Evolutionary conservation across 1,140 invertebrate species (phyloP).

Genomic region (Diprion similis): DNA sequence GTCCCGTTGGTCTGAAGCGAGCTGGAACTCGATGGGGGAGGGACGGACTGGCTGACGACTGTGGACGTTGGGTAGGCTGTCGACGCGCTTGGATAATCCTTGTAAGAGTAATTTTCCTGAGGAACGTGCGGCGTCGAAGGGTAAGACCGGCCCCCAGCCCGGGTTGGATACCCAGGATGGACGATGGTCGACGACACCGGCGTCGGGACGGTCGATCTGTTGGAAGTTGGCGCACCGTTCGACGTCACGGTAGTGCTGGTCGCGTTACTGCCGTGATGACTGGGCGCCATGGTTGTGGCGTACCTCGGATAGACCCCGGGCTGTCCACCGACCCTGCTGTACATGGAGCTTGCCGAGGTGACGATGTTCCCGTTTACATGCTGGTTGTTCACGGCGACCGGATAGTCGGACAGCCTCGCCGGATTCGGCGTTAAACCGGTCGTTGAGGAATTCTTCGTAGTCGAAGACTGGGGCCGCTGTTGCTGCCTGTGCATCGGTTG

Average conservation of each 20-base stretch:
- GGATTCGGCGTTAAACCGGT: constrained; percentile 17
- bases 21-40: constrained; percentile 18
- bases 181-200: constrained; percentile 21
- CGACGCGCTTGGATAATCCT: constrained; percentile 38
- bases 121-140: constrained; percentile 22
- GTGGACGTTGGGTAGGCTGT: constrained; percentile 33
- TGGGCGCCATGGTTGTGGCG: constrained; percentile 53
- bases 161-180: constrained; percentile 32
- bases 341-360: constrained; percentile 35
- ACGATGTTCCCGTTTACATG: constrained; percentile 45
- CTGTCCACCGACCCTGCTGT: constrained; percentile 37
- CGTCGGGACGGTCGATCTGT: constrained; percentile 36
- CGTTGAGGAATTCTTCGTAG: constrained; percentile 11
- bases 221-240: constrained; percentile 30
- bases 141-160: not conserved
- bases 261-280: constrained; percentile 47
- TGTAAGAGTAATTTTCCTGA: constrained; percentile 39
- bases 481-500: constrained; percentile 41
- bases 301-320: constrained; percentile 40
- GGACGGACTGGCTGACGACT: constrained; percentile 14
- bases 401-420: constrained; percentile 40
- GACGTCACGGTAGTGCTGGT: constrained; percentile 52
- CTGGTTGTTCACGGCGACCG: constrained; percentile 29
- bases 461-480: constrained; percentile 31
- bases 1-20: constrained; percentile 36